Base-by-base conservation (phyloP, 1,140 invertebrate genomes). In the Leptinotarsa lineolata region DNA sequence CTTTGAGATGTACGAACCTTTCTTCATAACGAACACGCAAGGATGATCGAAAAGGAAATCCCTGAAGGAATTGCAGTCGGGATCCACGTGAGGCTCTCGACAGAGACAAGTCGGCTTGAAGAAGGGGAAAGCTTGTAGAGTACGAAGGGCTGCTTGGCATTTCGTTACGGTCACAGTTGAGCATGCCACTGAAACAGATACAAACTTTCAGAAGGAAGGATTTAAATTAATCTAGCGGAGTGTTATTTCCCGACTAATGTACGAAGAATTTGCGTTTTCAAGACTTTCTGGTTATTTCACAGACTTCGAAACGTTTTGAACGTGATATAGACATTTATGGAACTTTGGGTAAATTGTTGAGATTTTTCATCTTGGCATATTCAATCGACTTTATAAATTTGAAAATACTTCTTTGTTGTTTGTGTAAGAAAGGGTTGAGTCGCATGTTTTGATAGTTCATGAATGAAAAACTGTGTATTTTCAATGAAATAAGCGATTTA, bases 1-100 rank as follows among this genome's bases (percentile, higher is more conserved):
- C 60, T 63, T 21, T 63, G 48, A 54, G 48, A 54, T 54, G n/a
- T 45, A 68, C 87, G 86, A 86, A 95, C 94, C 94, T 90, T 95
- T 95, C 83, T 94, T 94, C 76, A 90, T 88, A 65, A 94, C 94
- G 84, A 93, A 93, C 77, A 94, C 91, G 86, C 94, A 96, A 20
- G 94, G 94, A 88, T 96, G 95, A 86, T 96, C 94, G 84, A 95
- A 96, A 67, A 96, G 89, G 83, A 95, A 95, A 86, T 95, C 94
- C 81, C 93, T 90, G 87, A 96, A 96, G 79, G 92, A 93, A 87
- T 95, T 96, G 85, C 95, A 96, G 80, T 95, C 93, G 74, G 93
- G 94, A 86, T 96, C 95, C 77, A 94, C 89, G 84, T 92, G 92
- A 11, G 94, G 94, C 81, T 95, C 94, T 74, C 91, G 90, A 86